phyloP scores from a whole-genome alignment of 2,888 invertebrate genomes.

The Caenorhabditis uteleia region DNA sequence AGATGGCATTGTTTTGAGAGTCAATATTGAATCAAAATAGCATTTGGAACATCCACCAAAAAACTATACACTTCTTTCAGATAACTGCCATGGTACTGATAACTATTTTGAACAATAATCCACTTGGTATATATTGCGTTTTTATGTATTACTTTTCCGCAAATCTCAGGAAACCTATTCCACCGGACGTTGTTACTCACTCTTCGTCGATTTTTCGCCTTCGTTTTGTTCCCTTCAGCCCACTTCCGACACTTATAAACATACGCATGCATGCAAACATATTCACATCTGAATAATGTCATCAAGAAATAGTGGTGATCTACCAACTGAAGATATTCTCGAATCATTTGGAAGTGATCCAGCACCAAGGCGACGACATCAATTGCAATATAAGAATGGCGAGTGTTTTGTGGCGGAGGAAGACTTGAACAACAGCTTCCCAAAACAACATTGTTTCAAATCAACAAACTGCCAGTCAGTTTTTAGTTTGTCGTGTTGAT shows the following conservation, averaged over 20 bases:
- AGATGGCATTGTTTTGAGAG: too few relatives aligned
- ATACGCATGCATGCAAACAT: constrained; percentile 8
- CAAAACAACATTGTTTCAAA: constrained; percentile 27
- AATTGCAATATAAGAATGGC: constrained; percentile 33
- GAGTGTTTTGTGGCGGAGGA: constrained; percentile 39
- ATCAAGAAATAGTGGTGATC: constrained; percentile 6
- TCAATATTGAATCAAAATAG: too few relatives aligned
- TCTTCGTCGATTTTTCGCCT: constrained; percentile 26
- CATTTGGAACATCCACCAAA: too few relatives aligned
- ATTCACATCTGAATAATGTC: constrained; percentile 4
- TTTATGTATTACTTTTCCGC: too few relatives aligned
- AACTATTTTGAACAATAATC: too few relatives aligned
- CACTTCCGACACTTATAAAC: constrained; percentile 30
- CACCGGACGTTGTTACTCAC: constrained; percentile 38
- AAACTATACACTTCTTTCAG: too few relatives aligned
- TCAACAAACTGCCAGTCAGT: constrained; percentile 33
- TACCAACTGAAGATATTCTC: constrained; percentile 44
- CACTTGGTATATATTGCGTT: too few relatives aligned
- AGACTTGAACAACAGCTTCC: constrained; percentile 28
- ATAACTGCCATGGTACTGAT: too few relatives aligned
- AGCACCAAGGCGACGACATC: constrained; percentile 26
- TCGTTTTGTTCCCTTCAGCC: too few relatives aligned
- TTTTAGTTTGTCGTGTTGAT: neutral
- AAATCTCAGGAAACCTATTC: neutral
- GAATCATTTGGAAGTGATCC: constrained; percentile 50